Conservation (phyloP, 2,888 invertebrate species). For the Drepanosiphum platanoidis region DNA sequence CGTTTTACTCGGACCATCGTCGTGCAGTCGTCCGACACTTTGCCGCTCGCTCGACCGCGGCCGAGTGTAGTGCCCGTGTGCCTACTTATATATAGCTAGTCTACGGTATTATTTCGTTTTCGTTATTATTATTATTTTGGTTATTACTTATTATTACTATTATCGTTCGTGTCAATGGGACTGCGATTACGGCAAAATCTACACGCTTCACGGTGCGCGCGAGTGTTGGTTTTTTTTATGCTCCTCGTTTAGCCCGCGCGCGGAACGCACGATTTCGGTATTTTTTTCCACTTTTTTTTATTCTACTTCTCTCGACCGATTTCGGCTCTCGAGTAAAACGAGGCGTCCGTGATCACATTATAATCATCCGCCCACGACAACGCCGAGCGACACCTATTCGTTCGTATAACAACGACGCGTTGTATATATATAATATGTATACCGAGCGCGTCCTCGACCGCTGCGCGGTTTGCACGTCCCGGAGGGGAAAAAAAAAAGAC, state of each 20-base stretch:
- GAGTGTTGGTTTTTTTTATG: background rate
- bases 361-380: background rate
- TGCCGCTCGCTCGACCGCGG: background rate
- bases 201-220: slow-evolving; percentile 42
- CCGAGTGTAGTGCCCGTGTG: too few relatives aligned
- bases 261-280: slow-evolving; percentile 24
- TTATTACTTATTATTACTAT: too few relatives aligned
- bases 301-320: background rate
- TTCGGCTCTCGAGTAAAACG: background rate
- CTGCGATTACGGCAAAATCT: slow-evolving; percentile 37
- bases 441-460: background rate
- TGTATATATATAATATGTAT: too few relatives aligned
- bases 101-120: too few relatives aligned
- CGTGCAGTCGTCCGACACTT: too few relatives aligned
- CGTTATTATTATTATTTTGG: too few relatives aligned
- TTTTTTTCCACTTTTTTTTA: background rate
- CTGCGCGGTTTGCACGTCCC: too few relatives aligned
- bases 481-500: too few relatives aligned
- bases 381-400: background rate
- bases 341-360: background rate
- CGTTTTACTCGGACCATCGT: too few relatives aligned
- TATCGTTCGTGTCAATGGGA: slow-evolving; percentile 41
- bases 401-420: background rate
- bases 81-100: too few relatives aligned
- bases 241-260: background rate